These are phyloP conservation scores for Staurois parvus DNA, from an alignment of 2,797 vertebrate genomes.

Conservation along the genomic window DNA sequence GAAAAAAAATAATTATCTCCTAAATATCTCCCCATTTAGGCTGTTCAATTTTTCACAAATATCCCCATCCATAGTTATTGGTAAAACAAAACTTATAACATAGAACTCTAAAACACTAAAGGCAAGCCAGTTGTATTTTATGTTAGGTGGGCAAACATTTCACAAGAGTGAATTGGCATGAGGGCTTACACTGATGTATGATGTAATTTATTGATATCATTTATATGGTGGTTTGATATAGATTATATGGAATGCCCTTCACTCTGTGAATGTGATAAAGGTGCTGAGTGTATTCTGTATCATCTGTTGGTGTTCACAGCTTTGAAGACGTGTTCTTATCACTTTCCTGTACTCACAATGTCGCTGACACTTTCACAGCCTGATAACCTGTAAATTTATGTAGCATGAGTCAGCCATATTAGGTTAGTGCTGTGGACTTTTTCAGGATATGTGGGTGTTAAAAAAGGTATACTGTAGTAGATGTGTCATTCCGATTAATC, in stretches of 20 bases:
- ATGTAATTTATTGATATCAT: neutral
- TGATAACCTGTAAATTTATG: slow-evolving; percentile 45
- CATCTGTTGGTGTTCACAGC: slow-evolving; percentile 23
- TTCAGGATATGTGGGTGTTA: neutral
- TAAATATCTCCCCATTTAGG: no score
- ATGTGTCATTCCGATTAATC: neutral
- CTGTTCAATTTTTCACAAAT: no score
- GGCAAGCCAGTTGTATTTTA: neutral
- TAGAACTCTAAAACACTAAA: neutral
- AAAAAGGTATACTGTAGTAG: neutral
- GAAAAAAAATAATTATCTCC: no score
- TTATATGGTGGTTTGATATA: neutral
- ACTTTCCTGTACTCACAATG: slow-evolving; percentile 21
- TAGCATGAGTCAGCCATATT: slow-evolving; percentile 7
- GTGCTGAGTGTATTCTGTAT: slow-evolving; percentile 16
- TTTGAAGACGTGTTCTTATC: slow-evolving; percentile 21
- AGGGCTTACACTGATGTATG: neutral
- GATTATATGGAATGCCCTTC: neutral
- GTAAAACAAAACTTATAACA: no score
- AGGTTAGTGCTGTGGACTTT: neutral
- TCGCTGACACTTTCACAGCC: slow-evolving; percentile 28
- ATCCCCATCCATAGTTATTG: no score
- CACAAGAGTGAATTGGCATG: no score
- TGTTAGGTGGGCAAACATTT: neutral
- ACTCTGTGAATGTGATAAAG: neutral